Percentiles rank a stretch among this genome's conserved stretches.
Conservation (phyloP, 2,888 invertebrate genomes). For the Sesia apiformis region DNA sequence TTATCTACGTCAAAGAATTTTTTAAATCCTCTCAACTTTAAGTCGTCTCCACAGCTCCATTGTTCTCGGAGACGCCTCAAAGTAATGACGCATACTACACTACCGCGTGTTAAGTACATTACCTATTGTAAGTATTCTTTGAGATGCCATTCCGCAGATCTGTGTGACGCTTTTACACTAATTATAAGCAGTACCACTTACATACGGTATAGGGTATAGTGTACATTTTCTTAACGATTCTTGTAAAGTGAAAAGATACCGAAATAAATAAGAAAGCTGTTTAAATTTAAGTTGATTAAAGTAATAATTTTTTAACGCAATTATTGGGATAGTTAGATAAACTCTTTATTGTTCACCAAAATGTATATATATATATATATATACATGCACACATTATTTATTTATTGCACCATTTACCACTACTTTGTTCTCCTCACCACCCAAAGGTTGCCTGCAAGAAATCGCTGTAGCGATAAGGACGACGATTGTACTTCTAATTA, state of each 20-base stretch:
- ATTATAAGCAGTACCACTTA: constrained; percentile 37
- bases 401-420: too few relatives aligned
- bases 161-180: constrained; percentile 60
- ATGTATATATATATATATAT: too few relatives aligned
- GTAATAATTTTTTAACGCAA: neutral
- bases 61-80: constrained; percentile 41
- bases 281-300: neutral
- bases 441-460: too few relatives aligned
- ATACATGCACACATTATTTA: too few relatives aligned
- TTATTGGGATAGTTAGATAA: too few relatives aligned
- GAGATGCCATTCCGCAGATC: constrained; percentile 49
- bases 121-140: constrained; percentile 70
- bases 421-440: too few relatives aligned
- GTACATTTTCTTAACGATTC: constrained; percentile 1
- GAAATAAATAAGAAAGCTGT: too few relatives aligned
- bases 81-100: constrained; percentile 61
- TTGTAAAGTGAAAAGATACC: constrained; percentile 5
- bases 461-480: too few relatives aligned
- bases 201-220: neutral
- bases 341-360: too few relatives aligned
- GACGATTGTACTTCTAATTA: too few relatives aligned
- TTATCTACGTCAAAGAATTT: too few relatives aligned
- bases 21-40: constrained; percentile 2
- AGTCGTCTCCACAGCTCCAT: constrained; percentile 25
- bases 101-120: constrained; percentile 66